A percentile compares a stretch with the other conserved stretches of the same genome.
Evolutionary conservation across 2,888 invertebrate genomes (phyloP).

Genomic region (Agrypnus murinus): DNA sequence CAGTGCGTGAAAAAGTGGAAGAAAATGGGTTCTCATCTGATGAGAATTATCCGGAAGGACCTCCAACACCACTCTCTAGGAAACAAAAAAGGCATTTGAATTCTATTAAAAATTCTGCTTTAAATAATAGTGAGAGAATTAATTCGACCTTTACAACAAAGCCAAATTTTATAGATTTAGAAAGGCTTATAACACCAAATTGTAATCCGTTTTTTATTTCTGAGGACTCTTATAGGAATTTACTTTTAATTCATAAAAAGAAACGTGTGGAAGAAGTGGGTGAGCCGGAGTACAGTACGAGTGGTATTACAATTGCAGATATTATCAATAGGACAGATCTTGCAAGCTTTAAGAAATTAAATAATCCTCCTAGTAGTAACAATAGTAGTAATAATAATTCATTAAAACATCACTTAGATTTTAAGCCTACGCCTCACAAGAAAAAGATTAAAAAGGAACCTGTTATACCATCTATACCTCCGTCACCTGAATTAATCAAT

Average conservation of each 20-base stretch:
- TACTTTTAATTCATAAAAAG: constrained; percentile 82
- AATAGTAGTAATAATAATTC: constrained; percentile 40
- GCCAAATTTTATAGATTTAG: constrained; percentile 68
- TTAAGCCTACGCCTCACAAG: constrained; percentile 57
- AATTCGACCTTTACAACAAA: constrained; percentile 71
- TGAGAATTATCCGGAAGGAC: constrained; percentile 84
- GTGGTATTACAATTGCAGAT: constrained; percentile 84
- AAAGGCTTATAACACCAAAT: constrained; percentile 67
- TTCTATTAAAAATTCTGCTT: constrained; percentile 67
- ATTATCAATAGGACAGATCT: constrained; percentile 73
- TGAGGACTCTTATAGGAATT: constrained; percentile 80
- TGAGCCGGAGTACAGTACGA: constrained; percentile 85
- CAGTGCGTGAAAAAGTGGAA: constrained; percentile 82
- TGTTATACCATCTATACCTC: constrained; percentile 41
- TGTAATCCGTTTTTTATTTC: constrained; percentile 73
- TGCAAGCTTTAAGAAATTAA: constrained; percentile 67
- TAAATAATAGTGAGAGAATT: constrained; percentile 67
- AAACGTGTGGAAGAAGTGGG: constrained; percentile 82
- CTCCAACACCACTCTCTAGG: constrained; percentile 74
- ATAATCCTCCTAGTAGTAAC: constrained; percentile 38
- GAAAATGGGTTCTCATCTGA: constrained; percentile 79
- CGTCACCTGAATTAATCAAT: constrained; percentile 52
- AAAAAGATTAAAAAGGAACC: constrained; percentile 60
- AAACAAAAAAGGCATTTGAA: constrained; percentile 76
- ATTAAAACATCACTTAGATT: constrained; percentile 60